phyloP scores from a whole-genome alignment of 2,113 vertebrate species.

The Mastomys natalensis region DNA sequence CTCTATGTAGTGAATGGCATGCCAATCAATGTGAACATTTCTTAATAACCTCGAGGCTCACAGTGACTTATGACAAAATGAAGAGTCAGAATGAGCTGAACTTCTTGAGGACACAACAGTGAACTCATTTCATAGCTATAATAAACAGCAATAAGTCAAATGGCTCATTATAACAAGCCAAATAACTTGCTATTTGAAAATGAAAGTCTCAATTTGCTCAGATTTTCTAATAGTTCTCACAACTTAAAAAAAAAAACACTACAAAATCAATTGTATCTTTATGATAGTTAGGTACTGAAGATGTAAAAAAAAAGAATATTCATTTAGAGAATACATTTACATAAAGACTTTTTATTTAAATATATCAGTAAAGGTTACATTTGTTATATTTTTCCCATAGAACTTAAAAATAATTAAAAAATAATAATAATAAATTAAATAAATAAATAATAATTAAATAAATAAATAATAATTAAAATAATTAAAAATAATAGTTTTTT shows the following conservation, averaged over 20 bases:
- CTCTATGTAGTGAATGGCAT: background rate
- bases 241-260: background rate
- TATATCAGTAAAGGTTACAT: background rate
- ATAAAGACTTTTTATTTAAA: background rate
- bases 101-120: background rate
- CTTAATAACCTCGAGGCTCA: background rate
- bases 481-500: no score
- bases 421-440: no score
- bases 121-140: background rate
- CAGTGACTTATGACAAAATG: background rate
- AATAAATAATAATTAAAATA: no score
- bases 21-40: background rate
- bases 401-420: conserved; percentile 45
- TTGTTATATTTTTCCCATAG: background rate
- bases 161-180: background rate
- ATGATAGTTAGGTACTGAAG: background rate
- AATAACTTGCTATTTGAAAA: background rate
- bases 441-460: no score
- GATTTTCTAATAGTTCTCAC: background rate
- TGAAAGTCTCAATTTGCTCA: background rate
- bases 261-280: background rate
- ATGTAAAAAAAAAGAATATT: background rate
- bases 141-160: background rate
- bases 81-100: background rate
- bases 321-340: conserved; percentile 2